phyloP scores from a whole-genome alignment of 2,113 vertebrate genomes.

The Ammospiza nelsoni region DNA sequence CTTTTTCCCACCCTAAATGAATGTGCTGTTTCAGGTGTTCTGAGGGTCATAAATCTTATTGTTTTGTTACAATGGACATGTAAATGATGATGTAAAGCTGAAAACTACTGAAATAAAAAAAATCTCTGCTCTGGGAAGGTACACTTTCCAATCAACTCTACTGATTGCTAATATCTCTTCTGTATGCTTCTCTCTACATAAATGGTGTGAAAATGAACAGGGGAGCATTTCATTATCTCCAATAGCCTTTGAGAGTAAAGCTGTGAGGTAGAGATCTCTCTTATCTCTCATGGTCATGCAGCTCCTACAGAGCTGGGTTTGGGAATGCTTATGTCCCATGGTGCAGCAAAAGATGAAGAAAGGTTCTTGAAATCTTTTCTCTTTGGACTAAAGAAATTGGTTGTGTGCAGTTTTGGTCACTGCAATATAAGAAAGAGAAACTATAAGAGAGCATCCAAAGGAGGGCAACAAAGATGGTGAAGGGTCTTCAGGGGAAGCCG shows the following conservation, averaged over 20 bases:
- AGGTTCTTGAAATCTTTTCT: not conserved
- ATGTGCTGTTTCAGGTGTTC: not conserved
- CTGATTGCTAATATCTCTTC: not conserved
- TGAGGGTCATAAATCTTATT: not conserved
- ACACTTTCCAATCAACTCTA: not conserved
- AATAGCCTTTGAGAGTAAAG: not conserved
- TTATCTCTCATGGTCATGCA: not conserved
- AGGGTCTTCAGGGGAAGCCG: not conserved
- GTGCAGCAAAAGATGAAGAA: not conserved
- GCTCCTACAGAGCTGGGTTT: not conserved
- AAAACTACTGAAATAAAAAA: not conserved
- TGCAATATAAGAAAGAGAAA: too few species aligned
- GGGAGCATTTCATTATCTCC: not conserved
- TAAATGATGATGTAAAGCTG: not conserved
- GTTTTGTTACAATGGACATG: not conserved
- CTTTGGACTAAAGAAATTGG: not conserved
- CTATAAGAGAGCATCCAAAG: not conserved
- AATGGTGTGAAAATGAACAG: not conserved
- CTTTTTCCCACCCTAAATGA: not conserved
- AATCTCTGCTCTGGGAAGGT: not conserved
- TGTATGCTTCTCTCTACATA: not conserved
- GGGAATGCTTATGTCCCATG: not conserved
- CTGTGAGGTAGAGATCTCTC: not conserved
- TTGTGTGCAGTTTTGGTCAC: not conserved
- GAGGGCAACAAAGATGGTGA: not conserved